A percentile compares a stretch with the other conserved stretches of the same genome.
These are phyloP conservation scores for Chromis chromis DNA, from an alignment of 2,797 vertebrate genomes.

Conservation along the genomic window DNA sequence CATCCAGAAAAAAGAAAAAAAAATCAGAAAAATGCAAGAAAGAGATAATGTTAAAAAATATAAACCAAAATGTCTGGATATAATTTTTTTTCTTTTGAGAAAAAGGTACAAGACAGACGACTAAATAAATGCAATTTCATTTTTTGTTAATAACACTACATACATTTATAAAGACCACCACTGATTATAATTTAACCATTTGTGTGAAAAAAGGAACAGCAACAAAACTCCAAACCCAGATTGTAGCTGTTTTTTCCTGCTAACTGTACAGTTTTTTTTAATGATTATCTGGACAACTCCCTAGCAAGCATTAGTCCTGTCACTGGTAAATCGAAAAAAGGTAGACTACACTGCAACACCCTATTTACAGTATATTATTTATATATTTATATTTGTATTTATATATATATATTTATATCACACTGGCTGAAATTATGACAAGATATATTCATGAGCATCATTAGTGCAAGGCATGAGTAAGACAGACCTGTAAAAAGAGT, in stretches of 20 bases:
- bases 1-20: slow-evolving; percentile 70
- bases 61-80: slow-evolving; percentile 72
- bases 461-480: slow-evolving; percentile 93
- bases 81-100: slow-evolving; percentile 63
- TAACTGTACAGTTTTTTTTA: slow-evolving; percentile 91
- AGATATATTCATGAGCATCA: slow-evolving; percentile 92
- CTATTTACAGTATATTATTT: slow-evolving; percentile 98
- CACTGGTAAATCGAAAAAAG: slow-evolving; percentile 92
- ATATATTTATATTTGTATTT: slow-evolving; percentile 84
- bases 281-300: slow-evolving; percentile 90
- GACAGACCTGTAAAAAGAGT: slow-evolving; percentile 77
- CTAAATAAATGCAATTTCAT: slow-evolving; percentile 83
- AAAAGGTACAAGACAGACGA: slow-evolving; percentile 80
- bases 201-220: slow-evolving; percentile 80
- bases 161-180: slow-evolving; percentile 93
- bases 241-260: slow-evolving; percentile 80
- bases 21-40: slow-evolving; percentile 4
- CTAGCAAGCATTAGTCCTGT: slow-evolving; percentile 94
- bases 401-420: slow-evolving; percentile 88
- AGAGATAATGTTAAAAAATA: slow-evolving; percentile 85
- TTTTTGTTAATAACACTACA: slow-evolving; percentile 86
- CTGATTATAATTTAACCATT: slow-evolving; percentile 92
- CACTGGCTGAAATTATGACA: slow-evolving; percentile 91
- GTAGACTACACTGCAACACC: slow-evolving; percentile 95
- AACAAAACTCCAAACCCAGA: slow-evolving; percentile 84